phyloP scores from a whole-genome alignment of 2,113 vertebrate species.

The Leucopsar rothschildi region DNA sequence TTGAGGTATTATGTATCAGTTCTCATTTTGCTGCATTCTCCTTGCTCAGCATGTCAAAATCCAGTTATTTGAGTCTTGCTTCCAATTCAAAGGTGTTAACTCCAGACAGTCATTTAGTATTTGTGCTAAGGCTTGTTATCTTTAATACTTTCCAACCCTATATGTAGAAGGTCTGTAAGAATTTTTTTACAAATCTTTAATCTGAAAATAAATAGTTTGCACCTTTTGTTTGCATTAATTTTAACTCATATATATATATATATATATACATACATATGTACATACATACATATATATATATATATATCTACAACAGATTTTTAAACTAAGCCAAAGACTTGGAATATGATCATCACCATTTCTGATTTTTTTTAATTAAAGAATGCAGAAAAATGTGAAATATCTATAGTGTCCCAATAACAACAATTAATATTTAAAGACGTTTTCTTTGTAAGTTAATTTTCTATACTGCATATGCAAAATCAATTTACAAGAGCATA shows the following conservation, averaged over 20 bases:
- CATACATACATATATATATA: background rate
- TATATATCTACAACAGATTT: background rate
- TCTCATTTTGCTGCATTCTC: background rate
- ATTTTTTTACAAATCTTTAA: background rate
- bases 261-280: background rate
- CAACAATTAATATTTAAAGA: background rate
- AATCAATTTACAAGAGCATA: background rate
- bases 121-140: background rate
- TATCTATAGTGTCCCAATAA: background rate
- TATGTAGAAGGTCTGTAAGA: background rate
- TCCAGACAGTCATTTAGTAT: background rate
- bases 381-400: background rate
- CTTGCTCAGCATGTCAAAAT: background rate
- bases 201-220: background rate
- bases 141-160: background rate
- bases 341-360: background rate
- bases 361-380: background rate
- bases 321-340: background rate
- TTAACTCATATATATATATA: background rate
- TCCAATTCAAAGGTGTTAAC: background rate
- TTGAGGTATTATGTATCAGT: background rate
- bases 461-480: background rate
- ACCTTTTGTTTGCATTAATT: background rate
- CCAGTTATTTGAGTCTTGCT: background rate
- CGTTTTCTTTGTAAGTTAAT: background rate